Conservation (phyloP, 1,140 invertebrate species). For the Chymomyza costata region DNA sequence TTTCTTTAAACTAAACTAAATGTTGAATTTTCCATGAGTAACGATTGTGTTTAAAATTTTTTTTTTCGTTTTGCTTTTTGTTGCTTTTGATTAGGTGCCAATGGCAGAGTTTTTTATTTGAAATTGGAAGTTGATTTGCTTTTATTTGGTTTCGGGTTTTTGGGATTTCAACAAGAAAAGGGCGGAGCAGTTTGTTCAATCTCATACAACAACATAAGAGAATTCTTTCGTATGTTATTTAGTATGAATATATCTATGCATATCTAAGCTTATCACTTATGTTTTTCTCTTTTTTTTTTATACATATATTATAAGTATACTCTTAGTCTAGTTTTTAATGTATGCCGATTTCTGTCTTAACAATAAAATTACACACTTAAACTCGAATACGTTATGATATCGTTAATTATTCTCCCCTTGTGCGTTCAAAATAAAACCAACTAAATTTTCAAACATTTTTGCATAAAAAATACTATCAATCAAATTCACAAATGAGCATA, state of each 20-base stretch:
- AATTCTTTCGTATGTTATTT: conserved; percentile 30
- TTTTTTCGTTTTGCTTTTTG: conserved; percentile 17
- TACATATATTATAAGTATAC: conserved; percentile 10
- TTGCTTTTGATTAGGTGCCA: conserved; percentile 26
- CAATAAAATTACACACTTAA: too few species aligned
- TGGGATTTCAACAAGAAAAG: conserved; percentile 22
- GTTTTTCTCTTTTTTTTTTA: too few species aligned
- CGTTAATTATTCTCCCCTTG: too few species aligned
- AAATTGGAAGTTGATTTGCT: too few species aligned
- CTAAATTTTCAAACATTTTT: too few species aligned
- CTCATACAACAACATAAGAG: conserved; percentile 15
- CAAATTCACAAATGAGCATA: too few species aligned
- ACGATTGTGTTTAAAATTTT: not conserved
- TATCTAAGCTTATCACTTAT: conserved; percentile 30
- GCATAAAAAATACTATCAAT: too few species aligned
- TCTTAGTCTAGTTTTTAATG: conserved; percentile 1
- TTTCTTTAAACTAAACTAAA: conserved; percentile 9
- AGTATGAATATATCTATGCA: conserved; percentile 32
- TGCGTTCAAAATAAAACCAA: too few species aligned
- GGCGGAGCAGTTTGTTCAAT: conserved; percentile 28
- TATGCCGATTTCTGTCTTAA: not conserved
- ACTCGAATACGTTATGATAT: too few species aligned
- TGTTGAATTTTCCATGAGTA: too few species aligned
- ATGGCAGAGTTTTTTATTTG: conserved; percentile 1
- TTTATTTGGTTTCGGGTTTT: conserved; percentile 17